Evolutionary conservation across 2,888 invertebrate species (phyloP), one percentile per base, ranked within the genome.

Genomic region (Priocnemis perturbator): DNA sequence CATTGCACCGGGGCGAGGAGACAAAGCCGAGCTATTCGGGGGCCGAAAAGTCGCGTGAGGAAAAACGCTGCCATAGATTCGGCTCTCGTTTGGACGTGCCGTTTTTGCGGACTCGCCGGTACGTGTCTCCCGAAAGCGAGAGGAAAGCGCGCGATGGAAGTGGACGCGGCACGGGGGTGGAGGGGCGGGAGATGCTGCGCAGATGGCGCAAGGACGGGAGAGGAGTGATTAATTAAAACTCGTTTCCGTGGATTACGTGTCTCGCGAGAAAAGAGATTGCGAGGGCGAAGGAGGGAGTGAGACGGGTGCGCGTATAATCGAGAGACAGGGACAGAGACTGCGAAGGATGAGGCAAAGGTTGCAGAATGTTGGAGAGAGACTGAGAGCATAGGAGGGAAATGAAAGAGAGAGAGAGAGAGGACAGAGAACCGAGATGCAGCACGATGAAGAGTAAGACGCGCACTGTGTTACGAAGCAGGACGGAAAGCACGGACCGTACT

Each of bases 161-260:
- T 20, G 15, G 23, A 20, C 3, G 44, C n/a, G 30, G 15, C 19
- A 15, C 37, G 37, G 57, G 52, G 30, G n/a, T n/a, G 21, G 47
- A 19, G 9, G 66, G 37, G 37, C 11, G 37, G 7, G 7, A 37
- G 71, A 75, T 74, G 68, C 58, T 59, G 59, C 66, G 75, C 75
- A 75, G 75, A 74, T 75, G 75, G 71, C 61, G 69, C 74, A 50
- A 71, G 71, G 59, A 59, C 57, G 60, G 53, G 48, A 61, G 59
- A 56, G 55, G 58, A 48, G 71, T 71, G 74, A 76, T 76, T 76
- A 76, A 76, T 76, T 76, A 76, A 74, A 76, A 76, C 76, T 74
- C 71, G 74, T 71, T 74, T 69, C 71, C 74, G 66, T 26, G 71
- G 69, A 55, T 62, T 67, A 50, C 50, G 50, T 50, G 37, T 37